A percentile compares a stretch with the other conserved stretches of the same genome.
Conservation (phyloP, 1,140 invertebrate genomes). For the Leptinotarsa texana region DNA sequence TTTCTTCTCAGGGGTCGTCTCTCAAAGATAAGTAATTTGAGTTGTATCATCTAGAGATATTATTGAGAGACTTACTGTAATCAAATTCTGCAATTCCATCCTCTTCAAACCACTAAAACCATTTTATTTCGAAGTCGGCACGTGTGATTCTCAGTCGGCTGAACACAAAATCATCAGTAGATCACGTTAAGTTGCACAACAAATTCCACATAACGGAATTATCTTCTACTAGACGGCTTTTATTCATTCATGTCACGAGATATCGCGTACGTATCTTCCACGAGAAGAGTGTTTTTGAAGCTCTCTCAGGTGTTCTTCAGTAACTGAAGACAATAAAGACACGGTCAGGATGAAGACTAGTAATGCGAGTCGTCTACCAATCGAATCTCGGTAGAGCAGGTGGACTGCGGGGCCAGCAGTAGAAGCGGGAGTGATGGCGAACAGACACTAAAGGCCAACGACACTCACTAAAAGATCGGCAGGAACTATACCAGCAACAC, state of each 20-base stretch:
- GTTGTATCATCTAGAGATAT: too few relatives aligned
- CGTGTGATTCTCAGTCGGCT: conserved; percentile 1
- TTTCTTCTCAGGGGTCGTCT: too few relatives aligned
- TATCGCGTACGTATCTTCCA: background rate
- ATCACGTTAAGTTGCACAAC: background rate
- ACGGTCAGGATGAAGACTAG: conserved; percentile 1
- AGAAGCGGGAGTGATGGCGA: background rate
- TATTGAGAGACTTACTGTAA: background rate
- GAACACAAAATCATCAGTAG: background rate
- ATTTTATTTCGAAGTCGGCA: background rate
- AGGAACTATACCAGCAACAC: conserved; percentile 1
- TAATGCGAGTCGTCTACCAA: background rate
- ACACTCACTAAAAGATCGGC: background rate
- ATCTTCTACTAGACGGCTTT: background rate
- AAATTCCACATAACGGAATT: conserved; percentile 3
- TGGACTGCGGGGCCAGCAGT: background rate
- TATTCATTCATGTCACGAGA: conserved; percentile 6
- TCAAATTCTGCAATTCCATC: background rate
- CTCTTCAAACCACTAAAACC: background rate
- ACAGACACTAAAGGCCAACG: conserved; percentile 7
- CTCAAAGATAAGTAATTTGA: too few relatives aligned
- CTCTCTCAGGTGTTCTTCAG: background rate
- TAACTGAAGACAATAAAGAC: conserved; percentile 9
- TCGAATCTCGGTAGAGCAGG: background rate
- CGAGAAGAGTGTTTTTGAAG: background rate